phyloP scores from a whole-genome alignment of 2,797 vertebrate species.

The Aselliscus stoliczkanus region DNA sequence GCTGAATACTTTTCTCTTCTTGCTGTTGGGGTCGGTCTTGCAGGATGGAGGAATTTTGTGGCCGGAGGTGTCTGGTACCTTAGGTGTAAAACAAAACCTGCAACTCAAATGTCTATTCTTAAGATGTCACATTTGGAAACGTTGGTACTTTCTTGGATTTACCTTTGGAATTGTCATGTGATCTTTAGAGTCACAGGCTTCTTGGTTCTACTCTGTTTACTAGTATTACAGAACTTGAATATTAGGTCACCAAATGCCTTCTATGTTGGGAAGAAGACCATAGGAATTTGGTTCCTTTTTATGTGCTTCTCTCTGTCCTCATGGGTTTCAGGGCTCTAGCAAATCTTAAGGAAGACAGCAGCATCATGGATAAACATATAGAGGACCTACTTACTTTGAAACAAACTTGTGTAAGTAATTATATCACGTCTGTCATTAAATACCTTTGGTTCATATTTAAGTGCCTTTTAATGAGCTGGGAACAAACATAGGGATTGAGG shows the following conservation, averaged over 20 bases:
- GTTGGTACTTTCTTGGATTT: background rate
- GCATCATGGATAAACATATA: background rate
- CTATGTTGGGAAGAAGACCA: background rate
- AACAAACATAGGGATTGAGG: background rate
- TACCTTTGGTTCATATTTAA: background rate
- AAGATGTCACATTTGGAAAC: background rate
- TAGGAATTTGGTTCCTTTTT: background rate
- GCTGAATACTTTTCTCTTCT: background rate
- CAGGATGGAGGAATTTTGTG: background rate
- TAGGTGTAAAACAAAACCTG: background rate
- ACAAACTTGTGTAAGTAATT: background rate
- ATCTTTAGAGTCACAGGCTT: background rate
- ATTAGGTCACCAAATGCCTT: background rate
- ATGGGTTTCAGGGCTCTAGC: background rate
- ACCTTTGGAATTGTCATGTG: background rate
- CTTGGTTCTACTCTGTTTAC: slow-evolving; percentile 6
- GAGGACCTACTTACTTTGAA: background rate
- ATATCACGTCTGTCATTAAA: background rate
- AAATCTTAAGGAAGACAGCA: background rate
- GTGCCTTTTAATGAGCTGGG: background rate
- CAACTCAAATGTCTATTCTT: background rate
- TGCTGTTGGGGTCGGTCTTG: background rate
- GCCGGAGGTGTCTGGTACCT: background rate
- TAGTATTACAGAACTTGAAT: background rate
- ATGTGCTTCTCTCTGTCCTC: background rate